A percentile compares a stretch with the other conserved stretches of the same genome.
Conservation (phyloP, 2,888 invertebrate genomes). For the Catotricha subobsoleta region DNA sequence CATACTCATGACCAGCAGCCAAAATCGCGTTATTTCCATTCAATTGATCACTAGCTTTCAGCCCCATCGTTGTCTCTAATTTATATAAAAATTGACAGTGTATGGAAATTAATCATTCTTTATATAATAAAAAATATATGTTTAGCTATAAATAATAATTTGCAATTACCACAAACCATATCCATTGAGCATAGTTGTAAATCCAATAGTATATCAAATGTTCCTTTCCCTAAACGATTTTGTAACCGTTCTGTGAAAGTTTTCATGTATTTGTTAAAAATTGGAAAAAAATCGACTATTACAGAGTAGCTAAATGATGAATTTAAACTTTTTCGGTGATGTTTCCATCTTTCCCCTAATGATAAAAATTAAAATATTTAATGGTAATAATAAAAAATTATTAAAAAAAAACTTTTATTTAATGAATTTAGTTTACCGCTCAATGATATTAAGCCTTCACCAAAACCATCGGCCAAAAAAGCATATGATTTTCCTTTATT, state of each 20-base stretch:
- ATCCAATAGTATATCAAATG: conserved; percentile 5
- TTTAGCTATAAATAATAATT: too few relatives aligned
- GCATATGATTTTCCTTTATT: conserved; percentile 4
- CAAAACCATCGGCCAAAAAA: not conserved
- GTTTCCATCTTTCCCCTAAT: conserved; percentile 7
- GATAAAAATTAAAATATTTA: not conserved
- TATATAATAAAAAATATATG: too few relatives aligned
- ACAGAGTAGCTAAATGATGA: conserved; percentile 8
- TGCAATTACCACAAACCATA: conserved; percentile 9
- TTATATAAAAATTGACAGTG: too few relatives aligned
- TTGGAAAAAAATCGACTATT: conserved; percentile 8
- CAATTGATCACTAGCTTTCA: too few relatives aligned
- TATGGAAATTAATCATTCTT: too few relatives aligned
- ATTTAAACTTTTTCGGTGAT: conserved; percentile 10
- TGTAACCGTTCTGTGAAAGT: conserved; percentile 2
- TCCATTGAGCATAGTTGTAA: conserved; percentile 7
- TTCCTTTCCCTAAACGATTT: not conserved
- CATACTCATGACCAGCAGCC: not conserved
- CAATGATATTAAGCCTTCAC: conserved; percentile 1
- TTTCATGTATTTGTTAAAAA: conserved; percentile 8
- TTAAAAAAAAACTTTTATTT: not conserved
- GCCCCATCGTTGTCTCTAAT: conserved; percentile 1
- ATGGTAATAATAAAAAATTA: not conserved
- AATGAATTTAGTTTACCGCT: conserved; percentile 1
- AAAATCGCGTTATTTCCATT: not conserved